Conservation (phyloP, 2,113 vertebrate species). For the Cinclus mexicanus region DNA sequence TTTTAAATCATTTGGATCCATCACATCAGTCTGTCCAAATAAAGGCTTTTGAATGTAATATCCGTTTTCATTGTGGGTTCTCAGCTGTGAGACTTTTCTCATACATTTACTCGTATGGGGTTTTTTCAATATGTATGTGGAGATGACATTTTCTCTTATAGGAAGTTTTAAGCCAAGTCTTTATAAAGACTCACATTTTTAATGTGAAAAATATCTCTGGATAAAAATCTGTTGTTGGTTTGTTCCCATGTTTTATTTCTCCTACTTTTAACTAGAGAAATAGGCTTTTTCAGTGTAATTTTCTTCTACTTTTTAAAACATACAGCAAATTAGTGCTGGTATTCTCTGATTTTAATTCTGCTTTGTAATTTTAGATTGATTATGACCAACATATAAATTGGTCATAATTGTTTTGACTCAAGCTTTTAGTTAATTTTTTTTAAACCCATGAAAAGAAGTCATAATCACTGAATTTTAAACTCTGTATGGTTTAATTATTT, state of each 20-base stretch:
- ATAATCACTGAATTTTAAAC: background rate
- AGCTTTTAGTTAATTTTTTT: background rate
- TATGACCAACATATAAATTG: background rate
- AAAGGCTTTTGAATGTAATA: background rate
- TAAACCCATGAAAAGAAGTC: background rate
- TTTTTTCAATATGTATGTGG: background rate
- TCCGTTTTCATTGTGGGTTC: background rate
- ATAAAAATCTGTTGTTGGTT: conserved; percentile 48
- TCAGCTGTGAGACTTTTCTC: background rate
- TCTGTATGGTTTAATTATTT: conserved; percentile 21
- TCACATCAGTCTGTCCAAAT: background rate
- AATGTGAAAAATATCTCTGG: conserved; percentile 14
- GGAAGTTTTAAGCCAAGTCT: background rate
- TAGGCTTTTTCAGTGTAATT: background rate
- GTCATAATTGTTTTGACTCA: background rate
- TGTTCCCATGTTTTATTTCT: conserved; percentile 24
- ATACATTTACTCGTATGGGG: background rate
- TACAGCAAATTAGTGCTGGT: background rate
- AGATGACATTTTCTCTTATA: background rate
- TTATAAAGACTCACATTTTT: conserved; percentile 2
- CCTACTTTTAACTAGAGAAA: background rate
- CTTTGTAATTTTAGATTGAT: background rate
- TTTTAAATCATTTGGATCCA: background rate
- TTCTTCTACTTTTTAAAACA: background rate
- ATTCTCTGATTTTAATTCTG: background rate